Base-by-base conservation (phyloP, 1,140 invertebrate species). In the Rhagoletis zephyria region DNA sequence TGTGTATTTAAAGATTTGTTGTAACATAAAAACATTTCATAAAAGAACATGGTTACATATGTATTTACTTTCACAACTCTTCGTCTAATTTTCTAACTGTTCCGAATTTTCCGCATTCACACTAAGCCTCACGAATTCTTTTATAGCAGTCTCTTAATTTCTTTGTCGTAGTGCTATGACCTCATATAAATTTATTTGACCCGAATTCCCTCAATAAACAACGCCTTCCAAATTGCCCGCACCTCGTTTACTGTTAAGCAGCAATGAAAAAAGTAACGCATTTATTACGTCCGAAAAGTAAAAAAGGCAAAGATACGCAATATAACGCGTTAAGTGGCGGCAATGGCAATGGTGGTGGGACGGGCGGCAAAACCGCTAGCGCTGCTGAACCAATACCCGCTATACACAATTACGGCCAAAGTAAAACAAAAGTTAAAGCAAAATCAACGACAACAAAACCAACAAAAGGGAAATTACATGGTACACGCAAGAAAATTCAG, bases 261-360 rank as follows among this genome's bases (percentile, higher is more conserved):
- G 59, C 0, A 63, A 88, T 88, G 88, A 88, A 88, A 86, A 87
- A 88, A 64, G 61, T 88, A 12, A 87, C 87, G 56, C 88, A 86
- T 61, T 86, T 85, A 87, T 59, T 88, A 40, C 85, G 61, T 63
- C 60, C 65, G 67, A 88, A 88, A 87, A 87, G 59, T 81, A 88
- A 88, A 64, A 87, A 87, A 86, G 16, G 10, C 6, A 88, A 88
- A 85, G 81, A 85, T 61, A 19, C 81, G 56, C 74, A 87, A 86
- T 88, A 88, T 85, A 88, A 88, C 70, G 70, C 81, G 60, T 86
- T 88, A 51, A 85, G 56, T 74, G 87, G 74, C 40, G 65, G 16
- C 30, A 51, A 19, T 74, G 85, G 67, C 19, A 85, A 63, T 45
- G n/a, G 48, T 9, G n/a, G 48, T 9, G 48, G 48, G 12, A 6